Evolutionary conservation across 2,888 invertebrate species (phyloP), one percentile per base, ranked within the genome.

Genomic region (Drosophila neotestacea): DNA sequence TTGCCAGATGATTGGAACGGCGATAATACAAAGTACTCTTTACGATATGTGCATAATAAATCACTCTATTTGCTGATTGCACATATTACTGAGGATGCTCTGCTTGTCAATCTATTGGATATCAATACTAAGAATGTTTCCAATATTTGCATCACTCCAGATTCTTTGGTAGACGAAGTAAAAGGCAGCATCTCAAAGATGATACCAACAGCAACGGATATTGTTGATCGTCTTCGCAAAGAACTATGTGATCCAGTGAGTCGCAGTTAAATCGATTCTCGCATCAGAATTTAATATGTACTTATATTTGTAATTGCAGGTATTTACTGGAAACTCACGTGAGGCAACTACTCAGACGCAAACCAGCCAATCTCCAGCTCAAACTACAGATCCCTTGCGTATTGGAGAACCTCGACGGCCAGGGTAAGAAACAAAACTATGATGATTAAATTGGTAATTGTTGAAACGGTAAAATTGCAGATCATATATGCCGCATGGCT

Each of bases 1-100:
- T 92, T 97, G 13, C 97, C 97, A 2, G 93, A 94, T 39, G 95
- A 94, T 44, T 97, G 97, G 97, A 97, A 95, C 91, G 93, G 93
- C 48, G 93, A 93, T 47, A 94, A 94, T n/a, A 94, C 94, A 75
- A 89, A 90, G 28, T 96, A 96, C 90, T 94, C 95, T 0, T 91
- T 97, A 28, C 94, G 96, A 81, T 97, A 97, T 92, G 91, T 95
- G n/a, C 93, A 94, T 61, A 94, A 95, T 55, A 94, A 94, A 4
- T 94, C 95, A 82, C 92, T 96, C 13, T 96, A 94, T 85, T 94
- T 96, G 81, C 91, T 96, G 13, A 94, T 94, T 84, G 95, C 94
- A 13, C 92, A 94, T 22, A 94, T 92, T 68, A 94, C 95, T 30
- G 95, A 95, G 89, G 94, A 94, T 51, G 94, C 94, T 83, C 91